Evolutionary conservation across 2,113 vertebrate species (phyloP), one percentile per base, ranked within the genome.

Genomic region (Corythornis madagascariensis): DNA sequence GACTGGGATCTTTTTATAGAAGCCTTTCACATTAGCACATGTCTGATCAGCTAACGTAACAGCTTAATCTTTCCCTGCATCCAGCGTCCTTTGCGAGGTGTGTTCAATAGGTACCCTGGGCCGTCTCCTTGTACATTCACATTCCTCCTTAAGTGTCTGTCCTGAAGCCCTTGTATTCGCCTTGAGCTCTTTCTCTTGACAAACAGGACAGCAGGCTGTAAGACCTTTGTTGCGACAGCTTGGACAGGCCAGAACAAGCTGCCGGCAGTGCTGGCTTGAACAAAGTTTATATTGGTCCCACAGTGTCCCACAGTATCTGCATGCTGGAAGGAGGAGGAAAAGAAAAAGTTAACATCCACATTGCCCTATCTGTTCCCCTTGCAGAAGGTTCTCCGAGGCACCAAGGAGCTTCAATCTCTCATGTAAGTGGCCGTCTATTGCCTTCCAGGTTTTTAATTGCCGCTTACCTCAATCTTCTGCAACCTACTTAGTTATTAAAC

Each of bases 201-300:
- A 99, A 26, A 94, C 90, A 69, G 96, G 94, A 96, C 99, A 99
- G 93, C 99, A 99, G 82, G 99, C 98, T 14, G 98, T 99, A 86
- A 93, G 95, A 56, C 98, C 98, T 20, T 96, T 97, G 86, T 18
- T 95, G 76, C 97, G 96, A 95, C 99, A 99, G 82, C 86, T 33
- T 18, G 94, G 86, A 87, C 99, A 99, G 3, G 98, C 98, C 95
- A 99, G 95, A 53, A 99, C 98, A 59, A 99, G 98, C 97, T 99
- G 99, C 92, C 97, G 98, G 96, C 99, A 99, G 85, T 97, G 98
- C 43, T 80, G 94, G 26, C 98, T 99, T 57, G 98, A 98, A 73
- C 99, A 99, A 73, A 99, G 97, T 95, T 97, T 95, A 92, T 99
- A 99, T 93, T 97, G 97, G 97, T 99, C 99, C 99, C 99, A 99